Evolutionary conservation across 1,140 invertebrate species (phyloP).

Genomic region (Cardiocondyla obscurior): DNA sequence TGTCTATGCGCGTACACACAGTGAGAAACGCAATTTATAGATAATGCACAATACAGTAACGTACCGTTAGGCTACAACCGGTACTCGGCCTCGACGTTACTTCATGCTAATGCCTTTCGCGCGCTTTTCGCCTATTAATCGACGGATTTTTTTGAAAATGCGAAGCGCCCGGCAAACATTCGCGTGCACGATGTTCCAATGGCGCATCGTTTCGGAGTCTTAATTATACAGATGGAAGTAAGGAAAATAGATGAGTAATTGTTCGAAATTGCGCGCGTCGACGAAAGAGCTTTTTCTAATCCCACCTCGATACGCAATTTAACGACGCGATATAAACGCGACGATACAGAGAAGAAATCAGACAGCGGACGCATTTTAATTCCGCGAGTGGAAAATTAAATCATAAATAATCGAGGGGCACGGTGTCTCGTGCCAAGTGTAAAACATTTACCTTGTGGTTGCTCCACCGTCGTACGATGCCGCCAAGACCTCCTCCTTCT

Average conservation of each 20-base stretch:
- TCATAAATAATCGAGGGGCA: too few species aligned
- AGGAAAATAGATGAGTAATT: too few species aligned
- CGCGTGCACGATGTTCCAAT: neutral
- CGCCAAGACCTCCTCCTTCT: neutral
- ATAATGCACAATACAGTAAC: slow-evolving; percentile 58
- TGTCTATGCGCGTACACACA: slow-evolving; percentile 44
- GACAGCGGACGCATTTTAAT: neutral
- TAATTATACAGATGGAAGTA: neutral
- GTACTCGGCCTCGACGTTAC: slow-evolving; percentile 49
- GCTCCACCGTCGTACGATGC: neutral
- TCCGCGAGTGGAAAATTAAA: neutral
- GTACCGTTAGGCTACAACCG: slow-evolving; percentile 56
- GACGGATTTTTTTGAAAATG: neutral
- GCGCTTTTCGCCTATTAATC: slow-evolving; percentile 47
- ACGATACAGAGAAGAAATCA: neutral
- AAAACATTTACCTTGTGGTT: neutral
- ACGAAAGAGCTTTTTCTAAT: too few species aligned
- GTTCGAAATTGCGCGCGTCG: too few species aligned
- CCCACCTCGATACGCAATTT: too few species aligned
- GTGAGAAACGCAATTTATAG: slow-evolving; percentile 54
- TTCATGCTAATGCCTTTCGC: slow-evolving; percentile 28
- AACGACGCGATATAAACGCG: neutral
- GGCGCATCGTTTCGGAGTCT: too few species aligned
- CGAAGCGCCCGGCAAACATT: neutral
- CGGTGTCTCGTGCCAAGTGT: too few species aligned